Evolutionary conservation across 2,113 vertebrate genomes (phyloP), one percentile per base, ranked within the genome.

Genomic region (Toxostoma redivivum): DNA sequence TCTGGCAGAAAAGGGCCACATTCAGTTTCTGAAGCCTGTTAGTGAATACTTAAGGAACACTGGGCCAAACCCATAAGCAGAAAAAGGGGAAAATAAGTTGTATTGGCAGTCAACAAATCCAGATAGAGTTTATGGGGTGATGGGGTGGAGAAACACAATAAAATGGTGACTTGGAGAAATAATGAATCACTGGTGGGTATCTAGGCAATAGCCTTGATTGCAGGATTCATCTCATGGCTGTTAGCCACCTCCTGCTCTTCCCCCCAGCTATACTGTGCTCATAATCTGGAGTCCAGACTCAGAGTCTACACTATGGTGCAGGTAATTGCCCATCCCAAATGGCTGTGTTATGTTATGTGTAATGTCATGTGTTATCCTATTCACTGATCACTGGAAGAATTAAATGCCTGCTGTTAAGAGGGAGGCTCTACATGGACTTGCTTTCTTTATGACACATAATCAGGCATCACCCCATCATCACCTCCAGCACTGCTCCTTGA

Each of bases 141-240:
- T 86, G 37, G 92, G 94, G 95, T 95, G 96, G 96, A 94, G 95
- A 95, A 92, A 91, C 72, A 92, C 81, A 90, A 93, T 96, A 93
- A 96, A 97, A 88, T 40, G 38, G 72, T 94, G 83, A 81, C 56
- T 90, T 84, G 88, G 92, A 94, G 95, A 90, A 94, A 94, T 81
- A 83, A 81, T 95, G 95, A 97, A 67, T 95, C 96, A 95, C 72
- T 92, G 67, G 56, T 86, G 91, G 80, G 92, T 94, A 78, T 96
- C 86, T 91, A 93, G 88, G 96, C 96, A 95, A 93, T 92, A 81
- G 86, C 24, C 47, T 83, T 70, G 88, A 90, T 81, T 86, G 67
- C 64, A 93, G 17, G 64, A 93, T 77, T 92, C 80, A 74, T 88
- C 64, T 54, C 56, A 20, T 86, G 92, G 82, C 92, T 90, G 50